Evolutionary conservation across 2,888 invertebrate species (phyloP), one percentile per base, ranked within the genome.

Genomic region (Aphrophora alni): DNA sequence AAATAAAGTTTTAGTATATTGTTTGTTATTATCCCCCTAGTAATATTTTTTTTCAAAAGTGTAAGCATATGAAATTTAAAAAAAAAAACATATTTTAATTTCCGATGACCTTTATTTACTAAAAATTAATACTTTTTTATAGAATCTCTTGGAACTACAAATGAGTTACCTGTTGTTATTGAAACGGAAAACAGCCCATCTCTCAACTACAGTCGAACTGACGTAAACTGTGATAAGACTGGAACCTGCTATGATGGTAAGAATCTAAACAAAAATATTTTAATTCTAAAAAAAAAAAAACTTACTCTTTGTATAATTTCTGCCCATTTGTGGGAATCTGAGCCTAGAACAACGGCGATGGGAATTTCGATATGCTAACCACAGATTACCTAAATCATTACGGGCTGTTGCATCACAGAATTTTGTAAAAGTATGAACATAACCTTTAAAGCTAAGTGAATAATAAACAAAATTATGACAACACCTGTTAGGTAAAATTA

Each of bases 181-280:
- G 95, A 95, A 83, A 93, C 94, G 76, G 94, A 94, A 88, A 95
- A 95, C 87, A 91, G 93, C 5, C 91, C 89, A 82, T 86, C 94
- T 84, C 95, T 92, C 88, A 95, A 95, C 87, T 88, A 94, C 85
- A 94, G 95, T 4, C 91, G 94, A 85, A 93, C 92, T 86, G 95
- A 95, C 87, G 94, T 95, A 76, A 97, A 97, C 89, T 98, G 97
- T 88, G 97, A 97, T 89, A 96, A 96, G 87, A 97, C 96, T 79
- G 97, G 97, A 87, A 97, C 97, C 84, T 98, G 97, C 87, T 97
- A 97, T 87, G 96, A 98, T 89, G 97, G 97, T 97, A 91, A 91
- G 25, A 68, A 27, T 21, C 51, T 69, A 28, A 17, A 27, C n/a
- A n/a, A n/a, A n/a, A 70, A 28, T 68, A 14, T 76, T 44, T 24